Percentiles rank a stretch among this genome's conserved stretches.
Conservation (phyloP, 2,113 vertebrate species). For the Atrichornis clamosus region DNA sequence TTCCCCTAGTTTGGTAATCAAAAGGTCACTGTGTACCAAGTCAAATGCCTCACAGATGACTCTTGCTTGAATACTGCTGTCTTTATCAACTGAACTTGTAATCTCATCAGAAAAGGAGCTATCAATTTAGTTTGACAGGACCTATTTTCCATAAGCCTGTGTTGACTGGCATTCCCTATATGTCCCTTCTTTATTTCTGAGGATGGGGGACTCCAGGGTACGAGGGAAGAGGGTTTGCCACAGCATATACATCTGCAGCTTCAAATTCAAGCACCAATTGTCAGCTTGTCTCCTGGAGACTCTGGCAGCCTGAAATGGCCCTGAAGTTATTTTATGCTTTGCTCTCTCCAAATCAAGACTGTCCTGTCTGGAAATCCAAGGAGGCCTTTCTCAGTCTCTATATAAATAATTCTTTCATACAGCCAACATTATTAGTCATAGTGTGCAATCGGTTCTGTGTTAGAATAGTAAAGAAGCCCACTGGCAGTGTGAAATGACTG, state of each 20-base stretch:
- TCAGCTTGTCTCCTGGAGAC: background rate
- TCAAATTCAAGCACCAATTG: constrained; percentile 34
- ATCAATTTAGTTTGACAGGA: background rate
- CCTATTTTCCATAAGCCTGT: background rate
- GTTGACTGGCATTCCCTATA: background rate
- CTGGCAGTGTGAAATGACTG: constrained; percentile 63
- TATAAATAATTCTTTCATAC: constrained; percentile 68
- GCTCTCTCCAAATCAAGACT: constrained; percentile 54
- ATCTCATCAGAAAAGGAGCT: constrained; percentile 14
- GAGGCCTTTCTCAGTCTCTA: constrained; percentile 64
- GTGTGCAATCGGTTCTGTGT: constrained; percentile 55
- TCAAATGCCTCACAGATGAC: background rate
- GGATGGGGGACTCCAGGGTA: background rate
- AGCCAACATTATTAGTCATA: constrained; percentile 69
- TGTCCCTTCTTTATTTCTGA: background rate
- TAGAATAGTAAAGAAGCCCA: constrained; percentile 56
- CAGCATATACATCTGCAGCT: background rate
- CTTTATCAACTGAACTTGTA: background rate
- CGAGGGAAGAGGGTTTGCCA: background rate
- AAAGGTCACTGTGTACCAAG: background rate
- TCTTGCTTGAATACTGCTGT: background rate
- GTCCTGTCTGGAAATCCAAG: constrained; percentile 62
- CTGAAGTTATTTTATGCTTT: constrained; percentile 53
- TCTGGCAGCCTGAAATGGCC: background rate
- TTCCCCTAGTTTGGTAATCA: background rate